Conservation (phyloP, 2,888 invertebrate species). For the Diaperis boleti region DNA sequence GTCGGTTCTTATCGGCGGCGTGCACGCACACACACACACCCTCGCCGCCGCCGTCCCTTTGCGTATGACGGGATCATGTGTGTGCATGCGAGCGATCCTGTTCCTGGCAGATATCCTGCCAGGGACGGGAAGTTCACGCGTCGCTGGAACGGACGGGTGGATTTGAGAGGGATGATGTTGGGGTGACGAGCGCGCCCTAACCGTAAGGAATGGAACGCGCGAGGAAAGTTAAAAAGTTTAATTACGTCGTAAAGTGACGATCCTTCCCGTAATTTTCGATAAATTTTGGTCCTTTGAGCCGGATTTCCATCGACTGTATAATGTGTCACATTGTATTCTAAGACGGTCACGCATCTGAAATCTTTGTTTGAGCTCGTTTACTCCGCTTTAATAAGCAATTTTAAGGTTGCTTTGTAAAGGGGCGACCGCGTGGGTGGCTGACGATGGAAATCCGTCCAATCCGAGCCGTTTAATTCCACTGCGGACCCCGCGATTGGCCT, state of each 20-base stretch:
- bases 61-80: slow-evolving; percentile 35
- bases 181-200: no score
- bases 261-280: no score
- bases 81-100: slow-evolving; percentile 37
- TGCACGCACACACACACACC: slow-evolving; percentile 3
- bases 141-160: slow-evolving; percentile 18
- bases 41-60: not conserved
- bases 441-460: not conserved
- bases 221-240: no score
- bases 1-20: slow-evolving; percentile 14
- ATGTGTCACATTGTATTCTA: not conserved
- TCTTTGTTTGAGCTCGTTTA: not conserved
- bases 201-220: no score
- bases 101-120: slow-evolving; percentile 34
- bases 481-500: not conserved
- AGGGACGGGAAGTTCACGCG: slow-evolving; percentile 34
- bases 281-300: no score
- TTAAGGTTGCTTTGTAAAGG: not conserved
- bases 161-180: not conserved
- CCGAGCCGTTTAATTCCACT: not conserved
- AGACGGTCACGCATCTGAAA: not conserved
- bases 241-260: no score
- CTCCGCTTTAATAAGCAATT: not conserved
- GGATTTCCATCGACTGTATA: no score
- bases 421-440: not conserved